Conservation (phyloP, 2,113 vertebrate species). For the Daphoenositta chrysoptera region DNA sequence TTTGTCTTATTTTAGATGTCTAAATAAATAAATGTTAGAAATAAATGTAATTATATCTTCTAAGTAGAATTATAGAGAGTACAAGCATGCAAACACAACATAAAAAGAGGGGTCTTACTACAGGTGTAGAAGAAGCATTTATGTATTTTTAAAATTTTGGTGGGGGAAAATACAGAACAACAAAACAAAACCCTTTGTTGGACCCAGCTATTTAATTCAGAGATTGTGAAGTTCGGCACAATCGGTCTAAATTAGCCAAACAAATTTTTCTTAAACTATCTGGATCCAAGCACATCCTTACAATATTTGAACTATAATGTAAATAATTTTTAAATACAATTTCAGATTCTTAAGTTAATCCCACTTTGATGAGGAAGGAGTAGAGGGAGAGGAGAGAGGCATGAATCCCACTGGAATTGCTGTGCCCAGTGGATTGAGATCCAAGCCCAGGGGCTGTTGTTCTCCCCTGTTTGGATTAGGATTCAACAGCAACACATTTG, state of each 20-base stretch:
- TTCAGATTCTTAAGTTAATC: neutral
- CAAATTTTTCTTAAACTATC: neutral
- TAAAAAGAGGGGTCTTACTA: neutral
- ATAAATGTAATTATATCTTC: neutral
- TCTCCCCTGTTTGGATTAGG: neutral
- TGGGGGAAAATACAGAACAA: neutral
- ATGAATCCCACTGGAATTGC: accelerated
- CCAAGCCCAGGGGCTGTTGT: neutral
- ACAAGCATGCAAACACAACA: neutral
- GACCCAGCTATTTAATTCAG: neutral
- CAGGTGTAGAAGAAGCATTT: neutral
- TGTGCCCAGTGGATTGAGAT: neutral
- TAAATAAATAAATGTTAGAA: neutral
- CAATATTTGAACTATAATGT: neutral
- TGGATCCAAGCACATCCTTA: neutral
- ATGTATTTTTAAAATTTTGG: neutral
- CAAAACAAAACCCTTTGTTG: neutral
- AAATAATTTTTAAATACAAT: neutral
- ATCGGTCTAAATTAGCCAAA: neutral
- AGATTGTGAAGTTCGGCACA: neutral
- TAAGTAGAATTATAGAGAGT: neutral
- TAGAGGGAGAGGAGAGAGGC: neutral
- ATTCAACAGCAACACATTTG: neutral
- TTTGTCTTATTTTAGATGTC: neutral
- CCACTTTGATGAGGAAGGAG: neutral